phyloP scores from a whole-genome alignment of 2,888 invertebrate species.

The Leptogaster cylindrica region DNA sequence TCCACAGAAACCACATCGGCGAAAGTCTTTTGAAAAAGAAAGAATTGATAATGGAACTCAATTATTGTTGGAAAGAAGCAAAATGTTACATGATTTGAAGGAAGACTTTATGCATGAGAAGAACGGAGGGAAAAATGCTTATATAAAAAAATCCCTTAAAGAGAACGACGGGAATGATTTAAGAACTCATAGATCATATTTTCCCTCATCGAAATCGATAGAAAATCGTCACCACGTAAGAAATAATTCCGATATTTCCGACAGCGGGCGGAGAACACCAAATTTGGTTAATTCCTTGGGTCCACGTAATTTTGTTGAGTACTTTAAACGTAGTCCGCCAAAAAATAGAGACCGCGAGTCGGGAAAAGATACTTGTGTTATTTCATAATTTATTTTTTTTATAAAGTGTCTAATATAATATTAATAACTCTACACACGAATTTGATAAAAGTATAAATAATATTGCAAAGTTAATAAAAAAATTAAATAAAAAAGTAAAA shows the following conservation, averaged over 20 bases:
- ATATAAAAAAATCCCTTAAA: constrained; percentile 57
- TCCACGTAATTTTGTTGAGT: constrained; percentile 52
- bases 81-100: constrained; percentile 58
- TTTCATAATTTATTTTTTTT: constrained; percentile 52
- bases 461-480: constrained; percentile 53
- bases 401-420: background rate
- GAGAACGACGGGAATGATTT: constrained; percentile 48
- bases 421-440: constrained; percentile 39
- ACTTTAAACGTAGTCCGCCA: constrained; percentile 56
- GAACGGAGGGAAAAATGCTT: constrained; percentile 60
- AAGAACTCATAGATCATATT: background rate
- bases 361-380: constrained; percentile 59
- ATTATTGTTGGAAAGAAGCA: constrained; percentile 58
- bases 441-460: constrained; percentile 59
- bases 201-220: constrained; percentile 23
- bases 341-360: constrained; percentile 51
- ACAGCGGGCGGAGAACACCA: background rate
- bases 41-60: constrained; percentile 55
- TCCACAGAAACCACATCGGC: constrained; percentile 48
- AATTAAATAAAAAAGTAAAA: constrained; percentile 28
- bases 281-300: constrained; percentile 31
- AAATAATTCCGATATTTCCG: constrained; percentile 14
- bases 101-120: constrained; percentile 61
- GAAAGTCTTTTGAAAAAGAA: constrained; percentile 41
- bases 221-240: constrained; percentile 9